Evolutionary conservation across 2,113 vertebrate species (phyloP).

Genomic region (Takifugu flavidus): DNA sequence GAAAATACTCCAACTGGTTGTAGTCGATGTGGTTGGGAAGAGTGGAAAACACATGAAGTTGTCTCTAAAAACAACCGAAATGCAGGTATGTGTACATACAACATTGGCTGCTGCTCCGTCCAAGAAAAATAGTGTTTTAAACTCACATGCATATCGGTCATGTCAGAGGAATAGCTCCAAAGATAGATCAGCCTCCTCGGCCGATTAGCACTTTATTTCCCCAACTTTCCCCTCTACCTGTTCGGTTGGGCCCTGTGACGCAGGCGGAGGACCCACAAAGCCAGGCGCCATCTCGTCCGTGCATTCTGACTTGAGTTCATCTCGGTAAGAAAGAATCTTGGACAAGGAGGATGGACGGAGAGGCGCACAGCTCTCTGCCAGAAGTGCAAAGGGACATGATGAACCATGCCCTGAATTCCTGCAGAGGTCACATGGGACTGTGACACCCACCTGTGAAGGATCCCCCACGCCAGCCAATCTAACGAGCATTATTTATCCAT

Average conservation of each 20-base stretch:
- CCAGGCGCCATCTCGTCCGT: constrained; percentile 64
- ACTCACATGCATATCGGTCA: too few relatives aligned
- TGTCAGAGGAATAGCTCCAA: too few relatives aligned
- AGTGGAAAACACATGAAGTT: too few relatives aligned
- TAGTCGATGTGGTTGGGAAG: too few relatives aligned
- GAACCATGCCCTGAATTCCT: constrained; percentile 55
- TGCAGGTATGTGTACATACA: too few relatives aligned
- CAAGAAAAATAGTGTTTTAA: too few relatives aligned
- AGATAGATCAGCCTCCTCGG: too few relatives aligned
- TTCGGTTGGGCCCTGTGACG: constrained; percentile 65
- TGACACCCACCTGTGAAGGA: constrained; percentile 60
- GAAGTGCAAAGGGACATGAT: constrained; percentile 2
- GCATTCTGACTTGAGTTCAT: constrained; percentile 24
- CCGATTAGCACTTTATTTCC: background rate
- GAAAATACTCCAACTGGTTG: too few relatives aligned
- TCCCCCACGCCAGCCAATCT: background rate
- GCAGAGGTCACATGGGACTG: constrained; percentile 46
- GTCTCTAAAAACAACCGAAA: too few relatives aligned
- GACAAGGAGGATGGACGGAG: too few relatives aligned
- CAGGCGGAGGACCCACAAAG: constrained; percentile 66
- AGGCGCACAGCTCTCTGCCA: background rate
- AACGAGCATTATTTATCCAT: too few relatives aligned
- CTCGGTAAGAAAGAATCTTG: constrained; percentile 45
- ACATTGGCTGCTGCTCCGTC: too few relatives aligned
- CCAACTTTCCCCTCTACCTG: constrained; percentile 56